A percentile compares a stretch with the other conserved stretches of the same genome.
Evolutionary conservation across 2,113 vertebrate species (phyloP).

Genomic region (Paramormyrops kingsleyae): DNA sequence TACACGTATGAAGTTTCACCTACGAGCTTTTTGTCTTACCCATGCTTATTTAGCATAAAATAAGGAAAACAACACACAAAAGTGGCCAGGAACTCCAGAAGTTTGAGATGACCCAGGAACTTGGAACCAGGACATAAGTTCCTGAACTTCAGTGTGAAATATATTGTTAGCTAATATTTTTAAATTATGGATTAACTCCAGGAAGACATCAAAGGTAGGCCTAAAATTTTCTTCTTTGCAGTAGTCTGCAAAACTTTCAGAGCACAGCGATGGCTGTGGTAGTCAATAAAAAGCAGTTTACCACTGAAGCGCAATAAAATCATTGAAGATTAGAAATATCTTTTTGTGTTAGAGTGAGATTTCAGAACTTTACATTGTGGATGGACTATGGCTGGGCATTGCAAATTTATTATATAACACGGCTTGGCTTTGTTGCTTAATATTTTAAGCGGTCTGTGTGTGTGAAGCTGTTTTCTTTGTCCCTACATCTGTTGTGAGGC

Average conservation of each 20-base stretch:
- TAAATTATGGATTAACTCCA: background rate
- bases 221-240: background rate
- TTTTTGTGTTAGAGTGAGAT: background rate
- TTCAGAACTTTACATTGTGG: background rate
- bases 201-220: background rate
- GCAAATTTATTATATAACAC: background rate
- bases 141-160: background rate
- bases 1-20: background rate
- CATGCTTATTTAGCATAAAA: background rate
- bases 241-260: background rate
- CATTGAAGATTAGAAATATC: background rate
- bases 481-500: background rate
- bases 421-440: background rate
- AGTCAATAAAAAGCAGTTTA: background rate
- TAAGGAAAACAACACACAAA: background rate
- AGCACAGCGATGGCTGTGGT: background rate
- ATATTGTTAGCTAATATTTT: background rate
- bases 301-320: background rate
- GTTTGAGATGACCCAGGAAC: background rate
- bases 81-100: background rate
- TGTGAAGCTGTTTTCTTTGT: background rate
- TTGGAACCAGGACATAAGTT: background rate
- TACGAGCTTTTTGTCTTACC: background rate
- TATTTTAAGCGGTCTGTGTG: background rate
- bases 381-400: background rate